phyloP scores from a whole-genome alignment of 2,113 vertebrate species.

The Cephalopholis sonnerati region DNA sequence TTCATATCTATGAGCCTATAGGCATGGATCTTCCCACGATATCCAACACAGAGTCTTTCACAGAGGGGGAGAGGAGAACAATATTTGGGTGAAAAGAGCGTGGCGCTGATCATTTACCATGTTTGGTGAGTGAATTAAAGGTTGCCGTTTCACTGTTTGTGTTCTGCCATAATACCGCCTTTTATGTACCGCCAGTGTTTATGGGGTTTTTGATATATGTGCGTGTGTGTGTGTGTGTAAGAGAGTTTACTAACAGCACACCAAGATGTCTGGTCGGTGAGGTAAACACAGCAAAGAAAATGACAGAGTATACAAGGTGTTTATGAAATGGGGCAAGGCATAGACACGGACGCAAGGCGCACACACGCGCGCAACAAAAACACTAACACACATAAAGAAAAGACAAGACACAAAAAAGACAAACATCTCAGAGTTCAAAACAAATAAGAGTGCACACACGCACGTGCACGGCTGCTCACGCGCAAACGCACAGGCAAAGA shows the following conservation, averaged over 20 bases:
- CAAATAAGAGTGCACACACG: conserved; percentile 43
- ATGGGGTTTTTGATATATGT: conserved; percentile 40
- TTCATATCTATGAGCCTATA: conserved; percentile 63
- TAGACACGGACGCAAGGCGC: conserved; percentile 60
- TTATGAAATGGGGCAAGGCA: conserved; percentile 78
- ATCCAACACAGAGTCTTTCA: conserved; percentile 45
- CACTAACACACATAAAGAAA: conserved; percentile 56
- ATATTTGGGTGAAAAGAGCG: conserved; percentile 51
- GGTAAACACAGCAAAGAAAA: conserved; percentile 83
- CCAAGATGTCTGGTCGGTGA: conserved; percentile 78
- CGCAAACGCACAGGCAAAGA: conserved; percentile 52
- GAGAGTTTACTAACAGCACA: conserved; percentile 82
- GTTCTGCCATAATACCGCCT: conserved; percentile 40
- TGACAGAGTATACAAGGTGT: conserved; percentile 83
- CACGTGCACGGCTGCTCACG: conserved; percentile 14
- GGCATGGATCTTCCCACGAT: conserved; percentile 60
- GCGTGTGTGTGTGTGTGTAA: conserved; percentile 31
- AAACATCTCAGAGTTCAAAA: conserved; percentile 68
- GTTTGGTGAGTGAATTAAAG: conserved; percentile 65
- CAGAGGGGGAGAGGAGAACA: conserved; percentile 22
- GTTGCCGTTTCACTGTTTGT: conserved; percentile 46
- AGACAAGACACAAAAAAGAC: conserved; percentile 51
- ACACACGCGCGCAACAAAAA: conserved; percentile 48
- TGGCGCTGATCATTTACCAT: conserved; percentile 54
- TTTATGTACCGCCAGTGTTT: conserved; percentile 59